Evolutionary conservation across 2,113 vertebrate genomes (phyloP), one percentile per base, ranked within the genome.

Genomic region (Tricholaema leucomelas): DNA sequence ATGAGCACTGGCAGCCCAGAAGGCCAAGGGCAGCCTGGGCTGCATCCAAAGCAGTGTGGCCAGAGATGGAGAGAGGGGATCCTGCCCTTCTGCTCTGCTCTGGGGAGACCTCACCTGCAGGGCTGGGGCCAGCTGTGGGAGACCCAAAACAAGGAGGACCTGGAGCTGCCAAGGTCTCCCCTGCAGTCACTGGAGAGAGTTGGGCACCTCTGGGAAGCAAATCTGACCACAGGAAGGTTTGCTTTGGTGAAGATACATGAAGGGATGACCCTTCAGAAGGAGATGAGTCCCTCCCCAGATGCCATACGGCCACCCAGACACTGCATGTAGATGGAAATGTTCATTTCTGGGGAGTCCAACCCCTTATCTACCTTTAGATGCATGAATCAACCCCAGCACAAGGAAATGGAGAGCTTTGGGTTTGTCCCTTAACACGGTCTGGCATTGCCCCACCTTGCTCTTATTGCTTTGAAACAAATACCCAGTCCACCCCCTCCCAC

Each of bases 81-180:
- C n/a, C n/a, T n/a, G n/a, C n/a, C n/a, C n/a, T n/a, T n/a, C n/a
- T n/a, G n/a, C n/a, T n/a, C n/a, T n/a, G n/a, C n/a, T n/a, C n/a
- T n/a, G n/a, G n/a, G n/a, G n/a, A n/a, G n/a, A n/a, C n/a, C n/a
- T n/a, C n/a, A n/a, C n/a, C n/a, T n/a, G n/a, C n/a, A n/a, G n/a
- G n/a, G n/a, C n/a, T n/a, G n/a, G n/a, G n/a, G n/a, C n/a, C n/a
- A n/a, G n/a, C n/a, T n/a, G n/a, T n/a, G n/a, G n/a, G n/a, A n/a
- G n/a, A n/a, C 44, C 44, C 44, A 44, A 44, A 16, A 44, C 16
- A 44, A 18, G 44, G 19, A 44, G 44, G 44, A 44, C 44, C 15
- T 18, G 16, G 44, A 44, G 44, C 44, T 44, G 77, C 52, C 84
- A 65, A 93, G 58, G 88, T 86, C 93, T 88, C 92, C 92, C 61